Evolutionary conservation across 2,113 vertebrate species (phyloP), one percentile per base, ranked within the genome.

Genomic region (Phylloscopus whistleri): DNA sequence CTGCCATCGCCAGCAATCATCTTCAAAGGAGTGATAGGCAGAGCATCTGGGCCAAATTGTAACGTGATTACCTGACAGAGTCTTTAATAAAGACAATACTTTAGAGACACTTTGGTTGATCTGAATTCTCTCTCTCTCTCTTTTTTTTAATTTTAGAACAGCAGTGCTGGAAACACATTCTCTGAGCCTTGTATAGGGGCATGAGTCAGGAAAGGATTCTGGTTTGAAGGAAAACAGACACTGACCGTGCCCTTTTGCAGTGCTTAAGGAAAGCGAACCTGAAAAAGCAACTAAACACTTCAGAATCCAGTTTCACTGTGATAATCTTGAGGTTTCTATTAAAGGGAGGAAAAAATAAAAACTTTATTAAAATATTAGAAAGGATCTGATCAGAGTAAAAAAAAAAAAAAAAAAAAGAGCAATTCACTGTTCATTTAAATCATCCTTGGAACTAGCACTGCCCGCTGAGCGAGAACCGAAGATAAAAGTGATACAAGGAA

Each of bases 11-110:
- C 7, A 89, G 77, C 69, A 77, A 92, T 82, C 80, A 75, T 67
- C 89, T 93, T 95, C 95, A 89, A 76, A 94, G 53, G 16, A 89
- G 41, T 48, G 74, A 87, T 53, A 93, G 39, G 87, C 62, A 94
- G 70, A 76, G 53, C 84, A 92, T 89, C 77, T 73, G 76, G 92
- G 62, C 87, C 80, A 94, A 77, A 94, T 11, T 59, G 68, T 67
- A 80, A 83, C 13, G 2, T 72, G 59, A 77, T 73, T 80, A 95
- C 72, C 75, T 91, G 79, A 49, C 63, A 64, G 27, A 44, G 62
- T 74, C 70, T 93, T 87, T 93, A 94, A 85, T 88, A 93, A 96
- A 94, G 91, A 66, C 67, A 95, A 83, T 82, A 89, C 89, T 94
- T 94, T 28, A 77, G 84, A 84, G 91, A 87, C 82, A 35, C 55